Evolutionary conservation across 1,140 invertebrate species (phyloP), one percentile per base, ranked within the genome.

Genomic region (Drosophila varians): DNA sequence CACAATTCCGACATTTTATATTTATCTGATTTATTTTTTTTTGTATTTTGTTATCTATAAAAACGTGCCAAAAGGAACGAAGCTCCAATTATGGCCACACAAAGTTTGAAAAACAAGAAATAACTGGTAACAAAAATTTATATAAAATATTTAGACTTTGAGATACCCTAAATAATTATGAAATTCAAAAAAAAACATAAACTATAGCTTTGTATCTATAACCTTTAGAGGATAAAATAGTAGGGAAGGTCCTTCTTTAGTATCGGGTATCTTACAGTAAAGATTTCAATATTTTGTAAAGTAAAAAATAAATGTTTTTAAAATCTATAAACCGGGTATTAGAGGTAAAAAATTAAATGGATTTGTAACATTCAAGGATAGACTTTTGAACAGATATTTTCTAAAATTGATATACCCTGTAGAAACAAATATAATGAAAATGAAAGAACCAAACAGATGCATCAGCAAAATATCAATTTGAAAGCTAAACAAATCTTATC

Each of bases 401-500:
- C 2, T 21, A 21, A 21, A 21, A 31, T 9, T n/a, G 28, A 31
- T 46, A 47, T 36, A 16, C 42, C 28, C 12, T 14, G n/a, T 12
- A 7, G 4, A 6, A 28, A n/a, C 16, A 2, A 12, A 0, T 1
- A n/a, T 34, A 11, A 19, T n/a, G 46, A 36, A 46, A 43, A 65
- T 26, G 16, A 66, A 16, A 18, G 2, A 28, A 18, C 49, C 14
- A 42, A 69, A 47, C 62, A 69, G 43, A 56, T 69, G 42, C 25
- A 69, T 69, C 62, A 69, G 18, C 52, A 40, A 47, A 47, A 69
- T 69, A 47, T 25, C 43, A 56, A 56, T 34, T 70, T 54, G n/a
- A 9, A 48, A 48, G 42, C 64, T 42, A 69, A 69, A 48, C 43
- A 55, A 69, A 69, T 69, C 65, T 69, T 42, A 69, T 69, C 65